Percentiles rank a stretch among this genome's conserved stretches.
These are phyloP conservation scores for Poecile montanus DNA, from an alignment of 2,797 vertebrate genomes.

Conservation along the genomic window DNA sequence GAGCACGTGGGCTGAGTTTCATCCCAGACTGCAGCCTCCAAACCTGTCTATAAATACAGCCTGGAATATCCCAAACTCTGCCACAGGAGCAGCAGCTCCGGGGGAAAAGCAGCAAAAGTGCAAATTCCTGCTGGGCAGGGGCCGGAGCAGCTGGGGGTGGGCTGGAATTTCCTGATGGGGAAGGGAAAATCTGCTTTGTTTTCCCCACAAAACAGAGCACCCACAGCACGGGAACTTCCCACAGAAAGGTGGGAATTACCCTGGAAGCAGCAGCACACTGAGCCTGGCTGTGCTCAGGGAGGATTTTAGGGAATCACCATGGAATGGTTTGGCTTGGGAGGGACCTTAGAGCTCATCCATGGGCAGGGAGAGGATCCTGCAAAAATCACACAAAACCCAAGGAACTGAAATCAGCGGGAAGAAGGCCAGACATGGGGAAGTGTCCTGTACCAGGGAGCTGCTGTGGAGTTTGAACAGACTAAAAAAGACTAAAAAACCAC, in stretches of 20 bases:
- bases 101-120: not conserved
- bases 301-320: fast-evolving
- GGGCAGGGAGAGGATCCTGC: not conserved
- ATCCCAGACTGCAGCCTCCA: not conserved
- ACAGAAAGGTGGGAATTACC: not conserved
- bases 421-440: not conserved
- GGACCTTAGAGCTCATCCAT: not conserved
- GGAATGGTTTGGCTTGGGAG: not conserved
- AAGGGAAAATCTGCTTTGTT: not conserved
- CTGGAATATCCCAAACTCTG: not conserved
- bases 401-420: not conserved
- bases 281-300: fast-evolving
- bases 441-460: not conserved
- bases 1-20: not conserved
- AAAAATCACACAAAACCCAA: not conserved
- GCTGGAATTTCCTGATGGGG: fast-evolving
- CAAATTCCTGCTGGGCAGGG: not conserved
- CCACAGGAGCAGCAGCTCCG: not conserved
- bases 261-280: fast-evolving
- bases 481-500: fast-evolving
- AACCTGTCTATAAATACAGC: fast-evolving
- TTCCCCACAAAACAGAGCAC: not conserved
- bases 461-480: not conserved
- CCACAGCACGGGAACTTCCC: fast-evolving
- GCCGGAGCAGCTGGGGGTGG: not conserved